Evolutionary conservation across 2,113 vertebrate genomes (phyloP).

Genomic region (Asarcornis scutulata): DNA sequence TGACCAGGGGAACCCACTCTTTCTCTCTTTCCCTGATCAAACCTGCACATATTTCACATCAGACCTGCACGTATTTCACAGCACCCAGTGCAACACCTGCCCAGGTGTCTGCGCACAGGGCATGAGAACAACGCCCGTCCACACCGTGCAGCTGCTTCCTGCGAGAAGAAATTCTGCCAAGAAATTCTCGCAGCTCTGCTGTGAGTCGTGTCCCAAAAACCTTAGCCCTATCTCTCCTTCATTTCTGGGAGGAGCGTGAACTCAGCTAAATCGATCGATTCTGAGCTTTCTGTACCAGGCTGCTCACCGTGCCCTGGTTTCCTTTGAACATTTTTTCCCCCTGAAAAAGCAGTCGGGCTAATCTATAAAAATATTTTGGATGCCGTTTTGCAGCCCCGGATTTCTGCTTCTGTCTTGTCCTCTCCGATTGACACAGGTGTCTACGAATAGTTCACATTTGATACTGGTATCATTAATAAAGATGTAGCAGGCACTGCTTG

Average conservation of each 20-base stretch:
- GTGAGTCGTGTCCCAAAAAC: not conserved
- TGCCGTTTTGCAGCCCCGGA: not conserved
- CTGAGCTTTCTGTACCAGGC: not conserved
- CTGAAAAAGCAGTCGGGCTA: not conserved
- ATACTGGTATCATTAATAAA: accelerated
- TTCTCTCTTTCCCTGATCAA: too few relatives aligned
- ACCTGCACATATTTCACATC: accelerated
- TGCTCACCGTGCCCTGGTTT: not conserved
- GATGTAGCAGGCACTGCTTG: not conserved
- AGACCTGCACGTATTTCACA: accelerated
- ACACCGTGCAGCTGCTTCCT: not conserved
- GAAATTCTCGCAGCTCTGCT: not conserved
- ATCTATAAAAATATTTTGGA: not conserved
- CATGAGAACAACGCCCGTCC: accelerated
- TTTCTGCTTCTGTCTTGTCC: not conserved
- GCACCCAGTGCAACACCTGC: accelerated
- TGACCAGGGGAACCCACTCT: not conserved
- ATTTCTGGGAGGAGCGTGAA: accelerated
- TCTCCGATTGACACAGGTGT: not conserved
- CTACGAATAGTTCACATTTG: not conserved
- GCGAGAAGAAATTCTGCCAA: not conserved
- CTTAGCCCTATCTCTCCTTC: not conserved
- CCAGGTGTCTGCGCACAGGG: accelerated
- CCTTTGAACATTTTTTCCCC: not conserved
- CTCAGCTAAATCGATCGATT: not conserved